These are phyloP conservation scores for Spialia ferax DNA, from an alignment of 2,888 invertebrate species.

Conservation along the genomic window DNA sequence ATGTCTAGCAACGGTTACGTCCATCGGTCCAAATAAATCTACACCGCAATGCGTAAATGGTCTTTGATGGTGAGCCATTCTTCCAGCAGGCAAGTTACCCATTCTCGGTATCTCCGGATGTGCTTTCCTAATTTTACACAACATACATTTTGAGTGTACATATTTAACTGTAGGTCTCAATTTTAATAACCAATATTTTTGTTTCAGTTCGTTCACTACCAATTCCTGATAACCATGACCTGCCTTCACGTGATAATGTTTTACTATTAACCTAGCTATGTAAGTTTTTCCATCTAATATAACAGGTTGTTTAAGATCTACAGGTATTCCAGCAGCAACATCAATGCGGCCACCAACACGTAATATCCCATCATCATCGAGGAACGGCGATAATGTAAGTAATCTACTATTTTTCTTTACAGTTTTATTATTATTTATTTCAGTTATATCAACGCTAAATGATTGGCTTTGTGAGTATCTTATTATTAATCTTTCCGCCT, in stretches of 20 bases:
- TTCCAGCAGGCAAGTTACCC: constrained; percentile 47
- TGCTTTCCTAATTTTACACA: constrained; percentile 42
- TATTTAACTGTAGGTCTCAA: constrained; percentile 42
- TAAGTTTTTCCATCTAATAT: constrained; percentile 4
- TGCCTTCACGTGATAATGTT: not conserved
- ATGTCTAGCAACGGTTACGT: constrained; percentile 44
- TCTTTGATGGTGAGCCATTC: constrained; percentile 46
- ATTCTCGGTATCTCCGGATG: constrained; percentile 44
- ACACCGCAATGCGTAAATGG: constrained; percentile 47
- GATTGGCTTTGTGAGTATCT: constrained; percentile 1
- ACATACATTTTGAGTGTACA: constrained; percentile 44
- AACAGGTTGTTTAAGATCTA: constrained; percentile 9
- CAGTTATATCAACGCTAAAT: constrained; percentile 4
- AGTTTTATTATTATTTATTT: not conserved
- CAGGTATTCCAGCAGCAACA: not conserved
- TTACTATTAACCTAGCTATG: not conserved
- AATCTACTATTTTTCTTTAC: constrained; percentile 7
- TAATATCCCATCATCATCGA: constrained; percentile 7
- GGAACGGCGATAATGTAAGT: constrained; percentile 15
- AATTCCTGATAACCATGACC: constrained; percentile 12
- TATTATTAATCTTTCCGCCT: constrained; percentile 1
- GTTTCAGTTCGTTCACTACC: constrained; percentile 21
- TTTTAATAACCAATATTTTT: constrained; percentile 16
- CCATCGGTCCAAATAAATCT: constrained; percentile 49
- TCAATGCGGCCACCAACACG: constrained; percentile 9